Evolutionary conservation across 2,888 invertebrate genomes (phyloP).

Genomic region (Balanococcus diminutus): DNA sequence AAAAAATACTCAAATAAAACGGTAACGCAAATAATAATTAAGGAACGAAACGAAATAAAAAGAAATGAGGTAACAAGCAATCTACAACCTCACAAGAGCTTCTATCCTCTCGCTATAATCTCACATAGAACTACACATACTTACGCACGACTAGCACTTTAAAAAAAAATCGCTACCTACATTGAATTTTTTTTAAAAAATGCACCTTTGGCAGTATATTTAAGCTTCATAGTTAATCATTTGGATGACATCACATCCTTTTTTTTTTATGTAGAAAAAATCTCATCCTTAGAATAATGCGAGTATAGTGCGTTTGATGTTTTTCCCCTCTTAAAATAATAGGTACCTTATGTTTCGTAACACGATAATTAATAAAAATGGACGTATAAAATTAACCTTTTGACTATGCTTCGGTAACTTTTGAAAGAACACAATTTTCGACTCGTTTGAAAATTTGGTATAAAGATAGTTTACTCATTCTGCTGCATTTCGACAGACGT

Average conservation of each 20-base stretch:
- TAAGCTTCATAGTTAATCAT: background rate
- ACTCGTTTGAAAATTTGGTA: conserved; percentile 48
- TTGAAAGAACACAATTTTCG: conserved; percentile 48
- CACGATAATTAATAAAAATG: background rate
- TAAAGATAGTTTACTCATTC: conserved; percentile 46
- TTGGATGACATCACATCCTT: background rate
- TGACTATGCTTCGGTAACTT: conserved; percentile 44
- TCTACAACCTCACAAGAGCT: background rate
- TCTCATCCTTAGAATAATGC: background rate
- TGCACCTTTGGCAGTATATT: background rate
- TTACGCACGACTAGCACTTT: background rate
- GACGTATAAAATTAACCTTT: conserved; percentile 13
- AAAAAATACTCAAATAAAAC: background rate
- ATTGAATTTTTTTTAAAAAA: background rate
- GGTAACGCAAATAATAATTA: conserved; percentile 5
- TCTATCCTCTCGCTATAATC: background rate
- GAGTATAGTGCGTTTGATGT: background rate
- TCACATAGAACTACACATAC: background rate
- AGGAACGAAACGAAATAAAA: conserved; percentile 7
- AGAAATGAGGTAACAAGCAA: conserved; percentile 14
- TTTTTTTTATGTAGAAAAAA: background rate
- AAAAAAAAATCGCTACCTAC: background rate
- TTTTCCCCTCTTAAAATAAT: background rate
- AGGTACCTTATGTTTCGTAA: background rate
- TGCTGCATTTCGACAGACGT: conserved; percentile 11